A percentile compares a stretch with the other conserved stretches of the same genome.
Evolutionary conservation across 2,797 vertebrate genomes (phyloP).

Genomic region (Trichosurus vulpecula): DNA sequence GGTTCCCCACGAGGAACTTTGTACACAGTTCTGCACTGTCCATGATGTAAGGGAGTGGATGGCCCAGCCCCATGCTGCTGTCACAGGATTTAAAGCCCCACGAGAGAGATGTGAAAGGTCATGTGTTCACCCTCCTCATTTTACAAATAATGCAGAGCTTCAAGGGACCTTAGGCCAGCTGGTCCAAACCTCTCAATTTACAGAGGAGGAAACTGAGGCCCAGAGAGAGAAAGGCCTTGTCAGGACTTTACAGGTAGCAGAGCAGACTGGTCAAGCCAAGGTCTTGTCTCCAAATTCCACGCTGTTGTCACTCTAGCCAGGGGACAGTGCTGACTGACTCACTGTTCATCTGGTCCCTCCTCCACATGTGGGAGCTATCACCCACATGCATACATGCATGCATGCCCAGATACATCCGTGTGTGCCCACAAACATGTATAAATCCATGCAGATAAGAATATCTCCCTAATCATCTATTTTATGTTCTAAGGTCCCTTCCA

Average conservation of each 20-base stretch:
- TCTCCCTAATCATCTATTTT: not conserved
- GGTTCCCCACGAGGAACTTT: not conserved
- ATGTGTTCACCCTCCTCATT: not conserved
- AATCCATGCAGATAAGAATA: not conserved
- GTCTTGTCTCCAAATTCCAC: not conserved
- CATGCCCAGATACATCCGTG: too few relatives aligned
- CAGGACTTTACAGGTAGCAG: not conserved
- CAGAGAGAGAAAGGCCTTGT: not conserved
- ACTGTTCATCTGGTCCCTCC: not conserved
- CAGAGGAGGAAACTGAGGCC: not conserved
- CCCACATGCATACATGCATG: not conserved
- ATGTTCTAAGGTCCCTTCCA: not conserved
- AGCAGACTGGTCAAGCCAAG: not conserved
- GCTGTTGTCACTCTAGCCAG: not conserved
- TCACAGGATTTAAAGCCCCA: not conserved
- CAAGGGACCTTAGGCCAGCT: not conserved
- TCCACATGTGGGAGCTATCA: not conserved
- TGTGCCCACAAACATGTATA: not conserved
- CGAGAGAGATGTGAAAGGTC: not conserved
- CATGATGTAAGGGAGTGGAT: not conserved
- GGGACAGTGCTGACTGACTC: not conserved
- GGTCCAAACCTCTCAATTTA: not conserved
- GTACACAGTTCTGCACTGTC: not conserved
- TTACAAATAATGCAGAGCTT: not conserved
- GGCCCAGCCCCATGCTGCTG: not conserved